phyloP scores from a whole-genome alignment of 2,888 invertebrate genomes.

The Machimus atricapillus region DNA sequence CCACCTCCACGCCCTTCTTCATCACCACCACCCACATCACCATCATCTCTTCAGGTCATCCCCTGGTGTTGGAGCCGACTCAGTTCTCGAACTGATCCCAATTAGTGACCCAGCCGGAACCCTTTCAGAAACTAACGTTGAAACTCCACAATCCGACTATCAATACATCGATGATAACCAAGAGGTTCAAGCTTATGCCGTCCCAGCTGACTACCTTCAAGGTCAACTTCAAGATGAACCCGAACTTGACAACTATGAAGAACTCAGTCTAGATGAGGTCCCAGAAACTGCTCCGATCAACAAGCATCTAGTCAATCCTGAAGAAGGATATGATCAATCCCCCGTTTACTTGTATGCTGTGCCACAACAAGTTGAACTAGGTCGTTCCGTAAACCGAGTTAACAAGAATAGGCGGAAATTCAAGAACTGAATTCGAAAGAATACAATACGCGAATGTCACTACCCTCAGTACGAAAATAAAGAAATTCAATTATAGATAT shows the following conservation, averaged over 20 bases:
- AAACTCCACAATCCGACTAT: not conserved
- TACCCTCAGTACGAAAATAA: not conserved
- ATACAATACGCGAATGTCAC: not conserved
- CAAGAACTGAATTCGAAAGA: not conserved
- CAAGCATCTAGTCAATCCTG: not conserved
- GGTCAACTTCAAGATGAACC: not conserved
- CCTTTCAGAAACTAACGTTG: not conserved
- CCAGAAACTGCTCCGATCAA: not conserved
- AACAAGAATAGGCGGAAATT: slow-evolving; percentile 25
- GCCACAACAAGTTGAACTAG: slow-evolving; percentile 8
- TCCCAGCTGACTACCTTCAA: slow-evolving; percentile 12
- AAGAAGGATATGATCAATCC: not conserved
- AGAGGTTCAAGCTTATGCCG: not conserved
- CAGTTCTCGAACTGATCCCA: slow-evolving; percentile 20
- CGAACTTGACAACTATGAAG: slow-evolving; percentile 8
- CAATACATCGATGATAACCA: not conserved
- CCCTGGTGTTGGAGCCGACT: not conserved
- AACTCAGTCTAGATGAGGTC: not conserved
- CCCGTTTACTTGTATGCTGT: slow-evolving; percentile 5
- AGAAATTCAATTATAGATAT: not conserved
- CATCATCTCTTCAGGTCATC: not conserved
- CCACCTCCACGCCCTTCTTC: not conserved
- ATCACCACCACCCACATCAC: not conserved
- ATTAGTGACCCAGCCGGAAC: not conserved
- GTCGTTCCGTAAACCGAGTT: not conserved